A percentile compares a stretch with the other conserved stretches of the same genome.
Conservation (phyloP, 1,140 invertebrate species). For the Rhizoglyphus robini region DNA sequence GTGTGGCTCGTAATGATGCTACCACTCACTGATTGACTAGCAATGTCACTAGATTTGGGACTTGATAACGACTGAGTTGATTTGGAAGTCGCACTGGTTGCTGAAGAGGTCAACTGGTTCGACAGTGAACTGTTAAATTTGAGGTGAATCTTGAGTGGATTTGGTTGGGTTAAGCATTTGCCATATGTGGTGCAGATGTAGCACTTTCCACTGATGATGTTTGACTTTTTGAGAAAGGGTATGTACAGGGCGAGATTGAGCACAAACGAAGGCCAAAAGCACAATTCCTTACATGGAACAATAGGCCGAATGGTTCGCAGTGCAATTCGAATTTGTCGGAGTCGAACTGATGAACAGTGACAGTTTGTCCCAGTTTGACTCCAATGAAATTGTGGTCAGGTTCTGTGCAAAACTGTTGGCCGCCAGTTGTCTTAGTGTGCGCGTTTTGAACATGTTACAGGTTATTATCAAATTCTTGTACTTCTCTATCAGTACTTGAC, state of each 20-base stretch:
- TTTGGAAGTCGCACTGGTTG: too few species aligned
- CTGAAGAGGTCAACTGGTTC: neutral
- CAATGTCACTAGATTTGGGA: neutral
- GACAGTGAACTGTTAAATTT: neutral
- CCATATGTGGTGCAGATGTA: neutral
- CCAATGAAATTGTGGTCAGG: too few species aligned
- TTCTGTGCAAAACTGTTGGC: too few species aligned
- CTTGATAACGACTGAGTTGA: too few species aligned
- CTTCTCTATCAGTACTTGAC: too few species aligned
- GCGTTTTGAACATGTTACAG: too few species aligned
- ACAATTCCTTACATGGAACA: neutral
- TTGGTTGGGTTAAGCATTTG: neutral
- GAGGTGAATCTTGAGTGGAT: neutral
- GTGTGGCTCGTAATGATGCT: neutral
- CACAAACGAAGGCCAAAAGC: neutral
- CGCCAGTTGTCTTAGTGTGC: too few species aligned
- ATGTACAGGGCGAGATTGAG: neutral
- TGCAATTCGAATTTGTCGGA: neutral
- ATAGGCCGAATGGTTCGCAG: neutral
- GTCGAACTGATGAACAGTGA: too few species aligned
- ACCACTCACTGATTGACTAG: neutral
- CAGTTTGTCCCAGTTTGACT: too few species aligned
- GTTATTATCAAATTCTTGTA: too few species aligned
- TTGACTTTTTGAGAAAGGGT: neutral
- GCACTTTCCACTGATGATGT: neutral